Evolutionary conservation across 2,113 vertebrate genomes (phyloP).

Genomic region (Nycticebus coucang): DNA sequence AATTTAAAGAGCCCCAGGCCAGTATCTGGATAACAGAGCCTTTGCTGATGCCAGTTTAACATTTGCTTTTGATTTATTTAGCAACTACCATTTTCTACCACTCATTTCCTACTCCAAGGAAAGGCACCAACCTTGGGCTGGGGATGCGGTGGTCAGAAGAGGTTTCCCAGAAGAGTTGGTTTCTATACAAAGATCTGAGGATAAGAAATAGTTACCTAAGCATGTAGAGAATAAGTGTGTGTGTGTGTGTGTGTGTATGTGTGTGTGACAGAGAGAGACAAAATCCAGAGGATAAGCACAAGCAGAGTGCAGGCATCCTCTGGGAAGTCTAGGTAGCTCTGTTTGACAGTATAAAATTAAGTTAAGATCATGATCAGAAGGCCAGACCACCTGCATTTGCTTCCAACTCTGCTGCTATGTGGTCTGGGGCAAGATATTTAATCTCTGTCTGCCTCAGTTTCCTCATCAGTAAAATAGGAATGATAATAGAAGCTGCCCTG

Average conservation of each 20-base stretch:
- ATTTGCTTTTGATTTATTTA: neutral
- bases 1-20: conserved; percentile 23
- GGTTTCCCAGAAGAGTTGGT: neutral
- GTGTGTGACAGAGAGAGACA: too few species aligned
- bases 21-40: neutral
- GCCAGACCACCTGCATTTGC: neutral
- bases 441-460: conserved; percentile 8
- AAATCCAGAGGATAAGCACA: neutral
- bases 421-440: neutral
- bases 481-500: neutral
- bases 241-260: neutral
- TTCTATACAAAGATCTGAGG: conserved; percentile 5
- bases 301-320: neutral
- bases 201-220: neutral
- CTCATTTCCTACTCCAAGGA: neutral
- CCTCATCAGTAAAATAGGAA: neutral
- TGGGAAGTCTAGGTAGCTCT: neutral
- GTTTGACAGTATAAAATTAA: neutral
- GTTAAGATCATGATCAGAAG: neutral
- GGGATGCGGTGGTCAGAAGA: neutral
- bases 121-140: neutral
- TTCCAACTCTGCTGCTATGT: neutral
- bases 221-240: neutral
- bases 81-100: neutral
- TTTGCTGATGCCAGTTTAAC: neutral